phyloP scores from a whole-genome alignment of 2,797 vertebrate species.

The Australoheros facetus region DNA sequence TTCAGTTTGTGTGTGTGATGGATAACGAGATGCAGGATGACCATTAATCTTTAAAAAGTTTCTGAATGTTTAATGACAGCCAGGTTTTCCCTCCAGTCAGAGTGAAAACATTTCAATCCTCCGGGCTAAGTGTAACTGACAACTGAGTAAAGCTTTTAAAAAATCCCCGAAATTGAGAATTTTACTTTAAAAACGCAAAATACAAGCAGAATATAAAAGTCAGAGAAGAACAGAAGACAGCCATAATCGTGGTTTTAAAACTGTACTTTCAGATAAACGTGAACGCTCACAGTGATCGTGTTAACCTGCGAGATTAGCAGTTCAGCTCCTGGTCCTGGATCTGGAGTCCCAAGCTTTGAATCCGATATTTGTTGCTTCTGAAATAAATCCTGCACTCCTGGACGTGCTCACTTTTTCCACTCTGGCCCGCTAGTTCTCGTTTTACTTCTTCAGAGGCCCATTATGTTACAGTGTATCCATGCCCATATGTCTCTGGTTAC shows the following conservation, averaged over 20 bases:
- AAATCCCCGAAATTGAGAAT: not conserved
- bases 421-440: not conserved
- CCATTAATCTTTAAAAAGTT: conserved; percentile 13
- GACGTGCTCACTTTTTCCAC: not conserved
- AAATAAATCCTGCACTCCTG: not conserved
- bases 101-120: not conserved
- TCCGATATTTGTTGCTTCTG: not conserved
- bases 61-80: conserved; percentile 16
- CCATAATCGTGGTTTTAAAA: not conserved
- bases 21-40: not conserved
- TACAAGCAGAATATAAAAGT: not conserved
- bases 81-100: not conserved
- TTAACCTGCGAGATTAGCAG: not conserved
- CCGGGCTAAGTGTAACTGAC: not conserved
- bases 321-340: not conserved
- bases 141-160: rapidly evolving
- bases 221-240: not conserved
- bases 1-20: conserved; percentile 25
- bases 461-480: not conserved
- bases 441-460: not conserved
- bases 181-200: not conserved
- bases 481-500: not conserved
- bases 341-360: not conserved
- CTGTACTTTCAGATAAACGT: not conserved
- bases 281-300: no score